A percentile compares a stretch with the other conserved stretches of the same genome.
These are phyloP conservation scores for Magallana angulata DNA, from an alignment of 1,140 invertebrate species.

Conservation along the genomic window DNA sequence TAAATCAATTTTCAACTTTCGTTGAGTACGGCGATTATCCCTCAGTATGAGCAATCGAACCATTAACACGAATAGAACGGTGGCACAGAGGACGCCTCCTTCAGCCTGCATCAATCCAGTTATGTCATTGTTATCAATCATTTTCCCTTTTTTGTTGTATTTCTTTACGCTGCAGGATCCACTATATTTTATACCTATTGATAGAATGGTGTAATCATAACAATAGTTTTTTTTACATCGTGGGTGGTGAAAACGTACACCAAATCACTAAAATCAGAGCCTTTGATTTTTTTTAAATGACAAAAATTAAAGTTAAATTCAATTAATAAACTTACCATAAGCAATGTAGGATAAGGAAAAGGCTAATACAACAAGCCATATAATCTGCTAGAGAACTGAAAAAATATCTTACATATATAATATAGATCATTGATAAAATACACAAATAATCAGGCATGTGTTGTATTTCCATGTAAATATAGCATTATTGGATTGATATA, in stretches of 20 bases:
- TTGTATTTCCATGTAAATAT: no score
- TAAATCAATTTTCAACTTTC: neutral
- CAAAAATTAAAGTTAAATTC: neutral
- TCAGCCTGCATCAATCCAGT: neutral
- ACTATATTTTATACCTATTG: constrained; percentile 2
- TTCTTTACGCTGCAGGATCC: neutral
- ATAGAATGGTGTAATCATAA: neutral
- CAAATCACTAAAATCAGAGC: neutral
- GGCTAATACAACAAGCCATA: neutral
- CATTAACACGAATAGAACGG: neutral
- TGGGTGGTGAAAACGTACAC: neutral
- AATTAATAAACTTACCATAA: neutral
- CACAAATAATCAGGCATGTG: no score
- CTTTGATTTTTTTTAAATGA: neutral
- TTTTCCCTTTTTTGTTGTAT: neutral
- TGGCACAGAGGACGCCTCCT: neutral
- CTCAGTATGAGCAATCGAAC: neutral
- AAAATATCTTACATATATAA: no score
- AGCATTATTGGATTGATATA: no score
- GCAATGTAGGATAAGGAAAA: neutral
- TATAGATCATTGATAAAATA: no score
- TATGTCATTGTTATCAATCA: neutral
- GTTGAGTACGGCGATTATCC: neutral
- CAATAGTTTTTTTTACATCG: neutral
- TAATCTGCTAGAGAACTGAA: no score